These are phyloP conservation scores for Agrotis puta DNA, from an alignment of 2,888 invertebrate species.

Conservation along the genomic window DNA sequence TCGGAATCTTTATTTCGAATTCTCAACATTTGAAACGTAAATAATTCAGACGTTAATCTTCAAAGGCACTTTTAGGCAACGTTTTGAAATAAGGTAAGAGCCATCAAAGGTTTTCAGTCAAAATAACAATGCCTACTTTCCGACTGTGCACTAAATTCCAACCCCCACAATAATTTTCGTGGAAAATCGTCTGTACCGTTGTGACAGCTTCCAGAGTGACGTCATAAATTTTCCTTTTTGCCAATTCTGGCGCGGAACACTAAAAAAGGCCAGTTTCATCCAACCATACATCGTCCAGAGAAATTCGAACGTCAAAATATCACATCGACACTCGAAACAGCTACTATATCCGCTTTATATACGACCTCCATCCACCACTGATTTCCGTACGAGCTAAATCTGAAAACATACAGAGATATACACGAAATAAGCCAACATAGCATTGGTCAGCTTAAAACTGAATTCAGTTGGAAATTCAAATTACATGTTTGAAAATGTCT, in stretches of 20 bases:
- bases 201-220: slow-evolving; percentile 17
- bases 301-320: slow-evolving; percentile 37
- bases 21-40: too few relatives aligned
- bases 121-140: not conserved
- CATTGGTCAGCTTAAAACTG: slow-evolving; percentile 2
- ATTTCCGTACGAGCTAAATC: slow-evolving; percentile 42
- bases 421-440: slow-evolving; percentile 17
- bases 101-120: too few relatives aligned
- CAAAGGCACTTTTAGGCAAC: too few relatives aligned
- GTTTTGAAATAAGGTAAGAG: too few relatives aligned
- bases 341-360: slow-evolving; percentile 18
- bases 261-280: slow-evolving; percentile 43
- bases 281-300: slow-evolving; percentile 22
- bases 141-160: not conserved
- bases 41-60: too few relatives aligned
- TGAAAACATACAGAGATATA: slow-evolving; percentile 7
- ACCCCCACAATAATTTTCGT: not conserved
- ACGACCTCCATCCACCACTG: slow-evolving; percentile 17
- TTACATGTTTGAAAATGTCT: not conserved
- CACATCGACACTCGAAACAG: slow-evolving; percentile 31
- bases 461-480: slow-evolving; percentile 16
- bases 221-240: slow-evolving; percentile 38
- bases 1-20: too few relatives aligned
- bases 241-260: slow-evolving; percentile 40
- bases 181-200: slow-evolving; percentile 5